Conservation (phyloP, 2,888 invertebrate species). For the Melanostoma scalare region DNA sequence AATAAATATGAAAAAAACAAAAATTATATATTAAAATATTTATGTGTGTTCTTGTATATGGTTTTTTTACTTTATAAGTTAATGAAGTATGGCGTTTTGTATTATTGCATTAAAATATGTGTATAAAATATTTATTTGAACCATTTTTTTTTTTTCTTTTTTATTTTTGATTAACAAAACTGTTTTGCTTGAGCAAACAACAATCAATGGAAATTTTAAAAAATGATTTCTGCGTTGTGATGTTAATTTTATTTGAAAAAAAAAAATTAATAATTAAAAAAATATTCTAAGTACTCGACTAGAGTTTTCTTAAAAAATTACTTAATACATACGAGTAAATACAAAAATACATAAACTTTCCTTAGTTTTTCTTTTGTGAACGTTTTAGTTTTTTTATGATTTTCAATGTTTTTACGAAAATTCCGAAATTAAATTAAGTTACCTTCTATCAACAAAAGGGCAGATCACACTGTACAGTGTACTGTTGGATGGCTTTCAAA, state of each 20-base stretch:
- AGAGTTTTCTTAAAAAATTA: background rate
- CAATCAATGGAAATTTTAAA: background rate
- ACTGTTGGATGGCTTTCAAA: no score
- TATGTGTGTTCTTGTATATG: slow-evolving; percentile 9
- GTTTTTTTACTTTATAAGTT: slow-evolving; percentile 20
- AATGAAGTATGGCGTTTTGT: slow-evolving; percentile 41
- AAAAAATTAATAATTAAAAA: background rate
- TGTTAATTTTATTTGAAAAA: background rate
- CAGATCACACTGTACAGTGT: no score
- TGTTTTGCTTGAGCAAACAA: background rate
- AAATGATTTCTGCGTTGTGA: background rate
- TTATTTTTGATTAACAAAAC: slow-evolving; percentile 7
- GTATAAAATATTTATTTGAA: slow-evolving; percentile 30
- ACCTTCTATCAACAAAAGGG: no score
- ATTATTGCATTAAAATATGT: background rate
- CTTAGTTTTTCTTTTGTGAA: background rate
- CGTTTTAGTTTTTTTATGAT: background rate
- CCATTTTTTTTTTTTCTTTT: slow-evolving; percentile 7
- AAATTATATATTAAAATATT: slow-evolving; percentile 36
- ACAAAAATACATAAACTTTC: background rate
- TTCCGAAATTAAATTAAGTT: no score
- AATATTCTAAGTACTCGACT: slow-evolving; percentile 6
- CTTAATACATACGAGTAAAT: background rate
- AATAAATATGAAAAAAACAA: slow-evolving; percentile 30
- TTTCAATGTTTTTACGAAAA: no score